A percentile compares a stretch with the other conserved stretches of the same genome.
These are phyloP conservation scores for Chrysolina oricalcia DNA, from an alignment of 2,888 invertebrate species.

Conservation along the genomic window DNA sequence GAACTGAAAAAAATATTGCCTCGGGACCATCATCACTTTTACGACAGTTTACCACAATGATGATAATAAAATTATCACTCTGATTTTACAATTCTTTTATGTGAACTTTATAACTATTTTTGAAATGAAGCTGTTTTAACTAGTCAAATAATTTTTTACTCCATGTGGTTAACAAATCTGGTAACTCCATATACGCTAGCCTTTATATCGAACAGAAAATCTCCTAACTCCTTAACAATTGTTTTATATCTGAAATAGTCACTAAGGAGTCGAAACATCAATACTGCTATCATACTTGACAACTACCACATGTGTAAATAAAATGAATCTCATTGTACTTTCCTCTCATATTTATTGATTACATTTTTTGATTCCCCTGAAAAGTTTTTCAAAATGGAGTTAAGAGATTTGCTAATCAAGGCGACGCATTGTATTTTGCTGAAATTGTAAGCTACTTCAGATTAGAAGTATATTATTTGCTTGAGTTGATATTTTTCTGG, in stretches of 20 bases:
- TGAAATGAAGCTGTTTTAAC: constrained; percentile 4
- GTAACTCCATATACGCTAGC: constrained; percentile 11
- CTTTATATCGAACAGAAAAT: constrained; percentile 5
- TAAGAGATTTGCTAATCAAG: constrained; percentile 10
- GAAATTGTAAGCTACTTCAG: no score
- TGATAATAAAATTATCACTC: background rate
- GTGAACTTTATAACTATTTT: constrained; percentile 2
- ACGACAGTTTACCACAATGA: constrained; percentile 16
- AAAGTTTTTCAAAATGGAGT: constrained; percentile 14
- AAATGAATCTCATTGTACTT: constrained; percentile 11
- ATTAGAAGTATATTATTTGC: no score
- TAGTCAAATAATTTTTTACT: constrained; percentile 9
- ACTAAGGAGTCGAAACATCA: constrained; percentile 4
- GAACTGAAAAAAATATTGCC: constrained; percentile 21
- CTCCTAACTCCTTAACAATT: background rate
- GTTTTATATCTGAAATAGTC: constrained; percentile 7
- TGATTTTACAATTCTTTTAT: background rate
- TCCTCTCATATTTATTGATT: background rate
- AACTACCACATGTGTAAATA: constrained; percentile 3
- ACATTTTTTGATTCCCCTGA: constrained; percentile 15
- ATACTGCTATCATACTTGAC: constrained; percentile 13
- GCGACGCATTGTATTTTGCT: no score
- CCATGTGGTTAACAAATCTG: constrained; percentile 17
- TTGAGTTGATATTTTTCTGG: no score
- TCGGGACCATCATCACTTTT: constrained; percentile 6